Evolutionary conservation across 64 coral and sea anemone species (phyloP), one percentile per base, ranked within the genome.

Genomic region (Pachyseris speciosa): DNA sequence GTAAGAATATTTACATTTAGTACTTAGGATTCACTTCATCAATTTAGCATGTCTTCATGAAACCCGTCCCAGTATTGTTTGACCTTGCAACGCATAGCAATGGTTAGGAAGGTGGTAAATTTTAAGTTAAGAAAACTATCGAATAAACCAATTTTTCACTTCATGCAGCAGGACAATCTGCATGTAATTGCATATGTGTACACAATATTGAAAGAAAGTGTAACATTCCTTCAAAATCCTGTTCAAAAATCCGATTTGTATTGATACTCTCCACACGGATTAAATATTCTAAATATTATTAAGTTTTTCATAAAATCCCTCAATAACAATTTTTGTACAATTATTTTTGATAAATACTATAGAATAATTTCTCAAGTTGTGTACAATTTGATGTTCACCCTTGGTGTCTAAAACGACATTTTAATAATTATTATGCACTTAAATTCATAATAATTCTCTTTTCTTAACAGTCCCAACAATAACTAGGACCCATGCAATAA

Each of bases 261-360:
- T 20, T 47, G 7, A 47, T 47, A 13, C 15, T 39, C 67, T 25
- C 22, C 40, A 25, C 22, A 9, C 4, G 40, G 70, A 37, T 43
- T 74, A 74, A 74, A 74, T 74, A 74, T 74, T 22, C 42, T 44
- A 44, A 40, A n/a, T n/a, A n/a, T n/a, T n/a, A n/a, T n/a, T n/a
- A 74, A 43, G 70, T 44, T 44, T 74, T 74, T 74, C 37, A 74
- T 69, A 74, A 74, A 74, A 74, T 74, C 70, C 40, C 70, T 78
- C 74, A 78, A 53, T 53, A 78, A 78, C 16, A 78, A 52, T 78
- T 78, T 45, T 78, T 78, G 44, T 45, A 53, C 20, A 27, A 52
- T 74, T 3, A 45, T 72, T 44, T 74, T 44, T 74, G 70, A 74
- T 74, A 74, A 74, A 72, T 72, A 72, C 70, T 74, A 26, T 74